phyloP scores from a whole-genome alignment of 2,797 vertebrate genomes.

The Etheostoma perlongum region DNA sequence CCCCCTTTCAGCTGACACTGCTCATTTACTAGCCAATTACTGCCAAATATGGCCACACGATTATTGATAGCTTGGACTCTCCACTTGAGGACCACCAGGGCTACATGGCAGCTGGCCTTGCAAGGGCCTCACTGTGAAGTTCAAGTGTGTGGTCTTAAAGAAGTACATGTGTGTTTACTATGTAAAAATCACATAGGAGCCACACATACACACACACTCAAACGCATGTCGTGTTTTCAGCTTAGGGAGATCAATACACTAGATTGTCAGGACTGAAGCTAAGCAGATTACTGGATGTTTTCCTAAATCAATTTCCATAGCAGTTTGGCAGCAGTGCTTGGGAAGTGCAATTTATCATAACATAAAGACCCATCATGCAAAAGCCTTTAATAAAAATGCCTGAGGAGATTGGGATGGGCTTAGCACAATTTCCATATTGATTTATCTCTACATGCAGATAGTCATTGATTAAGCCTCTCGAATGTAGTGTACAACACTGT shows the following conservation, averaged over 20 bases:
- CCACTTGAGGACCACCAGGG: slow-evolving; percentile 44
- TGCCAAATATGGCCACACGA: slow-evolving; percentile 52
- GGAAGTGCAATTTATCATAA: slow-evolving; percentile 80
- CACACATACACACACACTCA: slow-evolving; percentile 4
- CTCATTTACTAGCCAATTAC: slow-evolving; percentile 83
- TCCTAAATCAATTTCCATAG: slow-evolving; percentile 83
- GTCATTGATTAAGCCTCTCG: slow-evolving; percentile 69
- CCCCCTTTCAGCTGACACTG: slow-evolving; percentile 67
- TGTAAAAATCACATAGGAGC: slow-evolving; percentile 29
- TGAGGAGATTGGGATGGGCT: slow-evolving; percentile 67
- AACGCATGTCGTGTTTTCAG: slow-evolving; percentile 54
- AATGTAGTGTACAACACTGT: slow-evolving; percentile 17
- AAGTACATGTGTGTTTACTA: slow-evolving; percentile 19
- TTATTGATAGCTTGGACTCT: slow-evolving; percentile 69
- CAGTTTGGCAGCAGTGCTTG: slow-evolving; percentile 74
- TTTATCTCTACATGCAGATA: slow-evolving; percentile 79
- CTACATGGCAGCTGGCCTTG: slow-evolving; percentile 22
- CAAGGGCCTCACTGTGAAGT: slow-evolving; percentile 31
- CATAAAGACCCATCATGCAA: slow-evolving; percentile 77
- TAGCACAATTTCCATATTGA: slow-evolving; percentile 76
- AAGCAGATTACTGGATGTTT: slow-evolving; percentile 85
- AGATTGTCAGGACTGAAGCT: slow-evolving; percentile 77
- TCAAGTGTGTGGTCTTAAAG: slow-evolving; percentile 35
- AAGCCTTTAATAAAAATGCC: slow-evolving; percentile 72
- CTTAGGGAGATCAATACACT: slow-evolving; percentile 81